These are phyloP conservation scores for Thripadectes ignobilis DNA, from an alignment of 2,797 vertebrate species.

Conservation along the genomic window DNA sequence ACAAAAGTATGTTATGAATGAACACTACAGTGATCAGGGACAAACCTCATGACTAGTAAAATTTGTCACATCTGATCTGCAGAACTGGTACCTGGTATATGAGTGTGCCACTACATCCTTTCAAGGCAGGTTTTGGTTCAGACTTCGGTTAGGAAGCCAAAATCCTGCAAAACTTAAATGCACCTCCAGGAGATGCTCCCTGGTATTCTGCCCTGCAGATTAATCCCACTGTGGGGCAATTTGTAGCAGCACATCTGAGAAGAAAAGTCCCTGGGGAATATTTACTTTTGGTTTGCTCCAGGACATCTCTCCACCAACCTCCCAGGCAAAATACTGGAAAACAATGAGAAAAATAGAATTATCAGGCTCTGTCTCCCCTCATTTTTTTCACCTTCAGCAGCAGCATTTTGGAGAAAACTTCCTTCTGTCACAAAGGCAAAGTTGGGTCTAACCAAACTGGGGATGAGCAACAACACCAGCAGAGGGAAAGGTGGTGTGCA, in stretches of 20 bases:
- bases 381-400: neutral
- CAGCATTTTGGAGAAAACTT: constrained; percentile 40
- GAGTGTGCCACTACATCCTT: neutral
- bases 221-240: neutral
- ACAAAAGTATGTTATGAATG: neutral
- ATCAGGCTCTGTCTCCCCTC: neutral
- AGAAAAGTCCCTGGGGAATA: neutral
- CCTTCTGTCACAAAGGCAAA: constrained; percentile 13
- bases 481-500: neutral
- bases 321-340: neutral
- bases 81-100: neutral
- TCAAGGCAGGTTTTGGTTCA: neutral
- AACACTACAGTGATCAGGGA: neutral
- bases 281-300: neutral
- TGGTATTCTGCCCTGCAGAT: neutral
- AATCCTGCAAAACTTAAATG: neutral
- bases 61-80: neutral
- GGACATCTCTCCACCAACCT: neutral
- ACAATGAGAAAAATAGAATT: neutral
- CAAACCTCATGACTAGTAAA: neutral
- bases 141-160: neutral
- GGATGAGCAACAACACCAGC: neutral
- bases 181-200: neutral
- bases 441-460: constrained; percentile 20
- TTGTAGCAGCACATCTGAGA: neutral